Conservation (phyloP, 2,888 invertebrate genomes). For the Dasysyrphus albostriatus region DNA sequence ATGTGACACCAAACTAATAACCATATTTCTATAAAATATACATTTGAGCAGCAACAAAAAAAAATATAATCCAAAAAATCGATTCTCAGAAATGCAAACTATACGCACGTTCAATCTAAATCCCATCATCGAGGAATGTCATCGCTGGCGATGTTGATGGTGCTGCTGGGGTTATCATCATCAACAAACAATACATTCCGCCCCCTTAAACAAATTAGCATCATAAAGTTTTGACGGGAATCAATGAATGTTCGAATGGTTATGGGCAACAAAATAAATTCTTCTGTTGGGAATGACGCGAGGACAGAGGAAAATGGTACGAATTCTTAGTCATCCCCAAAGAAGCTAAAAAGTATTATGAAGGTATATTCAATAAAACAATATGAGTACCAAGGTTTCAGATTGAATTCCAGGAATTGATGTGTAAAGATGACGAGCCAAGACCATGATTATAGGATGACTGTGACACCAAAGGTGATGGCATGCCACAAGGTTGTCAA, state of each 20-base stretch:
- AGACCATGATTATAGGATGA: not conserved
- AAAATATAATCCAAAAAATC: slow-evolving; percentile 15
- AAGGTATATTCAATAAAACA: slow-evolving; percentile 5
- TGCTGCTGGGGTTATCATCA: not conserved
- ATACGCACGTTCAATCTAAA: slow-evolving; percentile 4
- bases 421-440: slow-evolving; percentile 48
- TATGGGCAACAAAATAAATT: slow-evolving; percentile 58
- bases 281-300: not conserved
- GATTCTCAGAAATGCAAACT: slow-evolving; percentile 23
- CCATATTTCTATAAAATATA: slow-evolving; percentile 21
- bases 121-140: slow-evolving; percentile 29
- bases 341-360: not conserved
- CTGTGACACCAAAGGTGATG: slow-evolving; percentile 37
- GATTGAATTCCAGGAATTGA: slow-evolving; percentile 64
- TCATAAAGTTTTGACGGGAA: slow-evolving; percentile 16
- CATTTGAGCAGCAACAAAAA: not conserved
- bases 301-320: too few species aligned
- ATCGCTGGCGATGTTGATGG: not conserved
- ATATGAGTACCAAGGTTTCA: slow-evolving; percentile 9
- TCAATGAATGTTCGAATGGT: slow-evolving; percentile 31
- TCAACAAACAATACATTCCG: slow-evolving; percentile 10
- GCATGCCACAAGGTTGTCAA: slow-evolving; percentile 28
- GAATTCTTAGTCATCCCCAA: slow-evolving; percentile 13
- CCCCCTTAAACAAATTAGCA: slow-evolving; percentile 29
- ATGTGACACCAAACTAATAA: slow-evolving; percentile 18